Evolutionary conservation across 2,888 invertebrate genomes (phyloP), one percentile per base, ranked within the genome.

Genomic region (Linyphia triangularis): DNA sequence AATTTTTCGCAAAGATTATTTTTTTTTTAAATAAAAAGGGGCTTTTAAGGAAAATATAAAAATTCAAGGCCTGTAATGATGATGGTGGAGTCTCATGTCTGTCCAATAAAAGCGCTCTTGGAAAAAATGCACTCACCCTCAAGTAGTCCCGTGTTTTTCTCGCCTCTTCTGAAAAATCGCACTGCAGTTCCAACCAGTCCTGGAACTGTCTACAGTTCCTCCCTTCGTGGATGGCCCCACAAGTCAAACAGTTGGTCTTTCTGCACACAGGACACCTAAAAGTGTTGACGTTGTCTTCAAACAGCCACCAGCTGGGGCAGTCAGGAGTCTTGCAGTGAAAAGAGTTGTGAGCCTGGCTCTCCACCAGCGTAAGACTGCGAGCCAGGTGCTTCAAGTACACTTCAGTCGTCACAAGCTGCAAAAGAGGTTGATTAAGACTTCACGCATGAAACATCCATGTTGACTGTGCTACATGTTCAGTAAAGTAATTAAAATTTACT

Each of bases 291-390:
- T 96, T 96, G 91, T 97, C 96, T 91, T 97, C 97, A 92, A 96
- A 96, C 90, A 97, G 95, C 91, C 97, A 97, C 97, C 97, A 98
- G 2, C 97, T 97, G 67, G 94, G 94, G 92, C 98, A 98, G 93
- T 98, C 96, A 0, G 96, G 95, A 0, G 97, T 97, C 92, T 97
- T 97, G 93, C 98, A 98, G 92, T 97, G 97, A 93, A 97, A 97
- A 13, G 97, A 95, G 91, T 95, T 94, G 91, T 95, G 95, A 51
- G 95, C 95, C 90, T 95, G 95, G 92, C 95, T 96, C 93, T 97
- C 97, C 0, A 97, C 97, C 89, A 96, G 95, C 30, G 95, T 94
- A 85, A 98, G 94, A 0, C 97, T 96, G 92, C 96, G 95, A 5
- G 96, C 95, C 89, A 97, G 93, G 94, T 96, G 96, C 90, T 95